phyloP scores from a whole-genome alignment of 1,140 invertebrate species.

The Temnothorax longispinosus region DNA sequence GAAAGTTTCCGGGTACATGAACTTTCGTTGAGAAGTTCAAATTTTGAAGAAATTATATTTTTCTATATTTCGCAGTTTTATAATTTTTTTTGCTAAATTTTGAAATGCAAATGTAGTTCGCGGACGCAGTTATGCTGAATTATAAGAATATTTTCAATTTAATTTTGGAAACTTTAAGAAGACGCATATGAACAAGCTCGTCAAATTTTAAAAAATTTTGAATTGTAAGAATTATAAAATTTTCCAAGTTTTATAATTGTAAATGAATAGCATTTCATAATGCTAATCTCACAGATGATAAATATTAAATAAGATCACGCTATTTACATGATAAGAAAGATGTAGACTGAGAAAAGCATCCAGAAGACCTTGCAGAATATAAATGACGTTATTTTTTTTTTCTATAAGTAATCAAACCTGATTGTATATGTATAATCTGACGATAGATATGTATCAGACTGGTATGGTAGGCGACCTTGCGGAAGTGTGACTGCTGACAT shows the following conservation, averaged over 20 bases:
- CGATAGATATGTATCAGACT: background rate
- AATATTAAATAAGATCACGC: background rate
- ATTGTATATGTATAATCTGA: background rate
- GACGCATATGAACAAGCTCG: background rate
- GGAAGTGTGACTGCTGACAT: constrained; percentile 73
- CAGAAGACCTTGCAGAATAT: background rate
- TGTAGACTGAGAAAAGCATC: background rate
- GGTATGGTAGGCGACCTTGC: background rate
- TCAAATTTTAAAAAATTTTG: background rate
- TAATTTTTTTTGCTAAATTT: background rate
- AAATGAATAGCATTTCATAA: background rate
- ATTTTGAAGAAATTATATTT: background rate
- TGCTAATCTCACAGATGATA: background rate
- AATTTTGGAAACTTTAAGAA: background rate
- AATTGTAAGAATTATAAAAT: background rate
- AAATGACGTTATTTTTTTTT: background rate
- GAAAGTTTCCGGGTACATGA: background rate
- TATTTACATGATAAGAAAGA: background rate
- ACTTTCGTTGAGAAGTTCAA: background rate
- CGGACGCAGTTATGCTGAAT: background rate
- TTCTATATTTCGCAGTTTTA: background rate
- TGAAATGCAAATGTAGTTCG: background rate
- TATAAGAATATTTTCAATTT: background rate
- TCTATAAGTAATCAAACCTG: background rate
- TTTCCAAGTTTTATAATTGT: background rate